Conservation (phyloP, 1,140 invertebrate species). For the Drosophila lowei region DNA sequence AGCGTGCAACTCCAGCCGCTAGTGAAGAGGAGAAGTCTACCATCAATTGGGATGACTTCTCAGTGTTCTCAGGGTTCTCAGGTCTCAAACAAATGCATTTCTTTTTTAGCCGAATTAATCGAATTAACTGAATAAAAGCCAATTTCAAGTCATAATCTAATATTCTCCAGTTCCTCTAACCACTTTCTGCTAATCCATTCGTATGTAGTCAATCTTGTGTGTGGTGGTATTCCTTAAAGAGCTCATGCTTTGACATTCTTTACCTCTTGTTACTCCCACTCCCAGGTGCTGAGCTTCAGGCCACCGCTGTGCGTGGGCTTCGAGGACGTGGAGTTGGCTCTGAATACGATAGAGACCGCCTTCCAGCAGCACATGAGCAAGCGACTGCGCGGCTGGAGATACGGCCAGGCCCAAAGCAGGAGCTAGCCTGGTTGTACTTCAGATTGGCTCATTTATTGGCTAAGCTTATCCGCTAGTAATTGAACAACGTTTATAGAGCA, state of each 20-base stretch:
- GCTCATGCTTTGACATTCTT: constrained; percentile 12
- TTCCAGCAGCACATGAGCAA: constrained; percentile 83
- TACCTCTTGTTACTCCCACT: constrained; percentile 1
- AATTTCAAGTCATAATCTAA: too few species aligned
- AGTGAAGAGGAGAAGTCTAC: not conserved
- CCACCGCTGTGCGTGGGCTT: constrained; percentile 97
- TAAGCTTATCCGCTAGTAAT: constrained; percentile 14
- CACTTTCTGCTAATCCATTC: too few species aligned
- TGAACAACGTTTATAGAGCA: constrained; percentile 23
- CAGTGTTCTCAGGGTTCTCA: not conserved
- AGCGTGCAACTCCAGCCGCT: not conserved
- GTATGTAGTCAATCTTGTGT: too few species aligned
- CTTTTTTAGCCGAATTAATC: constrained; percentile 1
- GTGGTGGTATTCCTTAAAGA: too few species aligned
- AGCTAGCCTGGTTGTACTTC: not conserved
- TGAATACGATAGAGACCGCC: constrained; percentile 85
- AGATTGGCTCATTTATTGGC: constrained; percentile 7
- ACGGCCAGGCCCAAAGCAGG: not conserved
- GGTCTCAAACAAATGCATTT: constrained; percentile 29
- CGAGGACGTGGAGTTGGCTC: constrained; percentile 91
- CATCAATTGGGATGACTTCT: not conserved
- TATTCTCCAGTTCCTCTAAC: too few species aligned
- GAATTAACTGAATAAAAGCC: not conserved
- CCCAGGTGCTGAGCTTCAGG: constrained; percentile 93
- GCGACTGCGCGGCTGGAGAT: constrained; percentile 59